Evolutionary conservation across 2,888 invertebrate genomes (phyloP).

Genomic region (Allophyes oxyacanthae): DNA sequence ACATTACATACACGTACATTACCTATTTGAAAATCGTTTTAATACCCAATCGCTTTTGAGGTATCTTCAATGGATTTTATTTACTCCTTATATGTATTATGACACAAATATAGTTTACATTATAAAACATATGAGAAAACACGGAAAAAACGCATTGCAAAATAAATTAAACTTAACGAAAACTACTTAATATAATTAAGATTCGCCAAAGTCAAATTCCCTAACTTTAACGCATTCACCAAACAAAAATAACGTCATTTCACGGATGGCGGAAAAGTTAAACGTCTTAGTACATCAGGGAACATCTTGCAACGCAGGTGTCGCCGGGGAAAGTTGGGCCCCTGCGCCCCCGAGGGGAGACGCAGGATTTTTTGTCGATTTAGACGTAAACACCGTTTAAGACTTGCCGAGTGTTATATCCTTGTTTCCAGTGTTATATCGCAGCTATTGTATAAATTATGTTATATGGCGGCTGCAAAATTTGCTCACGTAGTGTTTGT

Average conservation of each 20-base stretch:
- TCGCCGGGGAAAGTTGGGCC: constrained; percentile 59
- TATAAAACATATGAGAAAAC: too few relatives aligned
- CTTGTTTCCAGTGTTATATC: constrained; percentile 43
- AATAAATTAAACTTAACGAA: too few relatives aligned
- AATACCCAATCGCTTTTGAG: too few relatives aligned
- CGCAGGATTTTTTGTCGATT: constrained; percentile 77
- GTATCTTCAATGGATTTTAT: too few relatives aligned
- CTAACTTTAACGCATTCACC: constrained; percentile 5
- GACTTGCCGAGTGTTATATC: constrained; percentile 63
- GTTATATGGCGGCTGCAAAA: constrained; percentile 18
- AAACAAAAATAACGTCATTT: constrained; percentile 36
- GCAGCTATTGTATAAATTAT: constrained; percentile 45
- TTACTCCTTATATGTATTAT: too few relatives aligned
- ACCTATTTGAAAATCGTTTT: too few relatives aligned
- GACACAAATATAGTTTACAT: too few relatives aligned
- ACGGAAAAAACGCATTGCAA: too few relatives aligned
- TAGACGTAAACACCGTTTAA: constrained; percentile 78
- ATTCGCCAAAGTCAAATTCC: too few relatives aligned
- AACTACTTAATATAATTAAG: too few relatives aligned
- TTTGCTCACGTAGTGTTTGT: constrained; percentile 20
- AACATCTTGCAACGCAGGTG: constrained; percentile 75
- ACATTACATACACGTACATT: too few relatives aligned
- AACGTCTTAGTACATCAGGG: constrained; percentile 70
- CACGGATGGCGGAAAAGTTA: constrained; percentile 50
- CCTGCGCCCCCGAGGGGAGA: constrained; percentile 43